A percentile compares a stretch with the other conserved stretches of the same genome.
These are phyloP conservation scores for Apodemia hepburni DNA, from an alignment of 2,888 invertebrate genomes.

Conservation along the genomic window DNA sequence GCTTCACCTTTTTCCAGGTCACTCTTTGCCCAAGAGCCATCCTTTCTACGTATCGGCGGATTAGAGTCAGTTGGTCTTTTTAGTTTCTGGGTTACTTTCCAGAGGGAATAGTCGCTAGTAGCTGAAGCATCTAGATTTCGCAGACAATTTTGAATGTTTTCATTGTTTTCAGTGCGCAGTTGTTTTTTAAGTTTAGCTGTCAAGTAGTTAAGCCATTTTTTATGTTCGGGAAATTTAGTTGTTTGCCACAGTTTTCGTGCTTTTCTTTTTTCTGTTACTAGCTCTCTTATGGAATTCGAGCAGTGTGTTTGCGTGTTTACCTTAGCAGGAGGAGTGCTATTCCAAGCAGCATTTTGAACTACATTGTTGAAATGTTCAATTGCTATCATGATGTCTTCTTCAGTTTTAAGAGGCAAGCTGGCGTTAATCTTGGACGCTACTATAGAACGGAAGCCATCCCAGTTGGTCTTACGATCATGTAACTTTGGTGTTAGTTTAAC, in stretches of 20 bases:
- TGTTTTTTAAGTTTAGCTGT: not conserved
- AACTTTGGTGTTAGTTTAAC: slow-evolving; percentile 9
- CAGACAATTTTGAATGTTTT: not conserved
- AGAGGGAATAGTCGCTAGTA: slow-evolving; percentile 20
- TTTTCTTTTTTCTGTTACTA: not conserved
- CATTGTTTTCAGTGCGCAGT: not conserved
- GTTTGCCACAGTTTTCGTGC: not conserved
- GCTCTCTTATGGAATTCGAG: not conserved
- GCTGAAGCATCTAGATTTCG: not conserved
- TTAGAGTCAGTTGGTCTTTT: too few species aligned
- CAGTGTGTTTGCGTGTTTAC: not conserved
- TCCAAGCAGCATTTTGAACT: not conserved
- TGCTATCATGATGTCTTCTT: not conserved
- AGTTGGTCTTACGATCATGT: slow-evolving; percentile 3
- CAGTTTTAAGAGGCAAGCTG: not conserved
- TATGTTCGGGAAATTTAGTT: not conserved
- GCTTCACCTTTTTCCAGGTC: too few species aligned
- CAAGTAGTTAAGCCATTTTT: not conserved
- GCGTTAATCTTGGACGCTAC: not conserved
- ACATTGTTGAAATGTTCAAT: not conserved
- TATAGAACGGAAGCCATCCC: not conserved
- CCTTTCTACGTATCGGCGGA: too few species aligned
- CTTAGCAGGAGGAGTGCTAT: not conserved
- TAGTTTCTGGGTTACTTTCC: slow-evolving; percentile 30
- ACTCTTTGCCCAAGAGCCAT: too few species aligned